phyloP scores from a whole-genome alignment of 2,888 invertebrate genomes.

The Erebia palarica region DNA sequence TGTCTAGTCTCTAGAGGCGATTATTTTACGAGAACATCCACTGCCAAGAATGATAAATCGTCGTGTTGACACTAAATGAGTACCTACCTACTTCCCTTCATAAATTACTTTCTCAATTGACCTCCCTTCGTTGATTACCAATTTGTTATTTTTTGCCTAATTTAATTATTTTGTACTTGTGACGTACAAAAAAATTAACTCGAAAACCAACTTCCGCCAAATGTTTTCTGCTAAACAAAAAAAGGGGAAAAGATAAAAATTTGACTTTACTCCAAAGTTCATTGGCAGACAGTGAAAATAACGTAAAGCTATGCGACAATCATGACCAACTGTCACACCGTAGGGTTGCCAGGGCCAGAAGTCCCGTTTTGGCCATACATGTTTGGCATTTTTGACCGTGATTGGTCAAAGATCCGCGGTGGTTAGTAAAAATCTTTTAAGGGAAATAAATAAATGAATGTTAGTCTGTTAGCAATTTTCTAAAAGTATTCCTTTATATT shows the following conservation, averaged over 20 bases:
- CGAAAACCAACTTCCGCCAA: conserved; percentile 23
- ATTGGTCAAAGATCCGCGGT: too few relatives aligned
- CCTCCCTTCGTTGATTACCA: conserved; percentile 15
- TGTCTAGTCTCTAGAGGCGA: conserved; percentile 5
- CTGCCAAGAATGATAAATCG: conserved; percentile 16
- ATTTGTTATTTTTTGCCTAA: conserved; percentile 29
- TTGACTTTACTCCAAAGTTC: conserved; percentile 46
- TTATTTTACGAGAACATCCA: conserved; percentile 1
- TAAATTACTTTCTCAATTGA: conserved; percentile 23
- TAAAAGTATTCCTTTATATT: too few relatives aligned
- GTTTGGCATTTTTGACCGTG: too few relatives aligned
- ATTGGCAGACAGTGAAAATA: conserved; percentile 61
- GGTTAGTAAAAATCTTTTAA: too few relatives aligned
- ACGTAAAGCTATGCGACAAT: conserved; percentile 48
- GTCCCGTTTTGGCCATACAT: too few relatives aligned
- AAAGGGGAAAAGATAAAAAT: conserved; percentile 36
- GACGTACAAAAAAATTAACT: neutral
- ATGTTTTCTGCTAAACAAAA: conserved; percentile 35
- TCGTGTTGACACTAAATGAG: conserved; percentile 3
- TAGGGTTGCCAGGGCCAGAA: too few relatives aligned
- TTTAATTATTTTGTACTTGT: conserved; percentile 31
- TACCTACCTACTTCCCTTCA: neutral
- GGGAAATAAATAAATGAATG: too few relatives aligned
- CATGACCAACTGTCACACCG: conserved; percentile 42
- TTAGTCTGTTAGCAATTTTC: too few relatives aligned